phyloP scores from a whole-genome alignment of 2,797 vertebrate genomes.

The Harpagifer antarcticus region DNA sequence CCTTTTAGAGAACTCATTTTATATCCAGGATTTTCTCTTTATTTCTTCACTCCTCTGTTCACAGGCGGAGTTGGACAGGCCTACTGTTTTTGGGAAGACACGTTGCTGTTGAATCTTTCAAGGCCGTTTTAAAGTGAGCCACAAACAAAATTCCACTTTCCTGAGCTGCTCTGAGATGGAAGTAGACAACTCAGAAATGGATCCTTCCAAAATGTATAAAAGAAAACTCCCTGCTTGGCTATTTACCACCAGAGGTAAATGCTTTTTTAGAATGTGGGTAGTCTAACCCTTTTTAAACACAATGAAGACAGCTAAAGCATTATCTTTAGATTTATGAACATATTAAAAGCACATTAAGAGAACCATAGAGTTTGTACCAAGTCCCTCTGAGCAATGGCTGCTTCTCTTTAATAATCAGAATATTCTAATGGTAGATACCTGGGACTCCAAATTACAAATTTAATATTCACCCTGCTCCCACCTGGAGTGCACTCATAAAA shows the following conservation, averaged over 20 bases:
- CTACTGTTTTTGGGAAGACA: background rate
- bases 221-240: background rate
- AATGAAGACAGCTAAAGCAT: conserved; percentile 5
- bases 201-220: background rate
- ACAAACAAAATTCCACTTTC: background rate
- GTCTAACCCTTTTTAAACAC: conserved; percentile 4
- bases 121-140: conserved; percentile 1
- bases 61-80: background rate
- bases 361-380: conserved; percentile 22
- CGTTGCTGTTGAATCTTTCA: conserved; percentile 8
- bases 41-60: conserved; percentile 1
- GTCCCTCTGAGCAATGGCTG: conserved; percentile 19
- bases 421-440: conserved; percentile 50
- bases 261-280: conserved; percentile 2
- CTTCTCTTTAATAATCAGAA: conserved; percentile 63
- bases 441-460: conserved; percentile 64
- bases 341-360: conserved; percentile 40
- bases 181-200: background rate
- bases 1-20: background rate
- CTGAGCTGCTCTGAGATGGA: background rate
- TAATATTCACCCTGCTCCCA: conserved; percentile 75
- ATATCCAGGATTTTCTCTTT: conserved; percentile 1
- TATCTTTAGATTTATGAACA: conserved; percentile 26
- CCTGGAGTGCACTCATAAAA: conserved; percentile 79
- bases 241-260: background rate